phyloP scores from a whole-genome alignment of 2,113 vertebrate genomes.

The Notarius lentiginosus region DNA sequence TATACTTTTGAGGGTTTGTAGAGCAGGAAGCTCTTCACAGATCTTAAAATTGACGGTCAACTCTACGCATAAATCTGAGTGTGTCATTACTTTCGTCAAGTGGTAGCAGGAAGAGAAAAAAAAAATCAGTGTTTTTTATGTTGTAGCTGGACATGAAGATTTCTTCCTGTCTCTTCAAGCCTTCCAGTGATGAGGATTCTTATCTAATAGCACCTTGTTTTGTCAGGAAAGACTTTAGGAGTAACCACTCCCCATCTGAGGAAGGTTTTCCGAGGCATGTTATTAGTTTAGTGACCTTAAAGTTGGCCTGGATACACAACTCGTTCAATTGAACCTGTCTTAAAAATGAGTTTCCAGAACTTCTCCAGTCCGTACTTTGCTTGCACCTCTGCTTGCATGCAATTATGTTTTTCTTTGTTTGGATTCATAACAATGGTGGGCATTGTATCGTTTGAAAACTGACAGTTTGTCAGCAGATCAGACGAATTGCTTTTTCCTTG shows the following conservation, averaged over 20 bases:
- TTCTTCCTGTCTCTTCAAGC: too few relatives aligned
- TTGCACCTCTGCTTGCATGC: not conserved
- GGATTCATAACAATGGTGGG: not conserved
- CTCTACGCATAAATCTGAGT: not conserved
- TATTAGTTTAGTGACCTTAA: not conserved
- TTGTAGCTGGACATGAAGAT: not conserved
- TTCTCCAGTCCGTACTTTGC: too few relatives aligned
- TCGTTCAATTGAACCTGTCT: not conserved
- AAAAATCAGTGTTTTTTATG: not conserved
- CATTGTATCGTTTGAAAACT: not conserved
- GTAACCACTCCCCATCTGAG: not conserved
- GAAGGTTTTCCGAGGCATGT: not conserved
- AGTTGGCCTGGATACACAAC: not conserved
- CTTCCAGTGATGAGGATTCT: not conserved
- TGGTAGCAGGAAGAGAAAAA: not conserved
- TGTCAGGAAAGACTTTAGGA: too few relatives aligned
- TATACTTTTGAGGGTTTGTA: conserved; percentile 19
- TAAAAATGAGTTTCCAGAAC: not conserved
- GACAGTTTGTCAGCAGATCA: too few relatives aligned
- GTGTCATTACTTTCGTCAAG: conserved; percentile 15
- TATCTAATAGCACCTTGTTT: too few relatives aligned
- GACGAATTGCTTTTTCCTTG: not conserved
- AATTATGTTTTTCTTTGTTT: not conserved
- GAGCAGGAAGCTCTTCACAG: conserved; percentile 10
- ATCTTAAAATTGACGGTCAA: not conserved